A percentile compares a stretch with the other conserved stretches of the same genome.
Evolutionary conservation across 2,113 vertebrate genomes (phyloP).

Genomic region (Morone chrysops): DNA sequence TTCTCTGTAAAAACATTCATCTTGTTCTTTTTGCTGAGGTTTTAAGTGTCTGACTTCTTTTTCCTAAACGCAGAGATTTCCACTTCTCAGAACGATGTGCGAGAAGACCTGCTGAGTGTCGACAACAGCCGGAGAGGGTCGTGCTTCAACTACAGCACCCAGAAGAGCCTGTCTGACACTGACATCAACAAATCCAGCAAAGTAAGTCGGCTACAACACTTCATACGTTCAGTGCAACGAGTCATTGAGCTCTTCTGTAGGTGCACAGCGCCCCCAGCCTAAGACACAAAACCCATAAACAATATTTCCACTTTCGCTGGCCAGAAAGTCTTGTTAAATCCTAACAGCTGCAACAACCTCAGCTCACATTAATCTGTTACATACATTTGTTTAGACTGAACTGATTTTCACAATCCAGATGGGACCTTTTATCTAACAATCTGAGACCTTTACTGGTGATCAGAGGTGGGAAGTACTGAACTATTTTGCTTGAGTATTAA

Average conservation of each 20-base stretch:
- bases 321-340: not conserved
- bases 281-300: not conserved
- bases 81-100: conserved; percentile 91
- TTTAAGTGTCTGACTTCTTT: not conserved
- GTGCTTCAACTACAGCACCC: conserved; percentile 54
- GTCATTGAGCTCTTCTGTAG: not conserved
- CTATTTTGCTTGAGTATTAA: too few species aligned
- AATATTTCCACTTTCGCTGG: not conserved
- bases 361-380: not conserved
- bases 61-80: conserved; percentile 87
- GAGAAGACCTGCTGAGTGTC: conserved; percentile 81
- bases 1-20: not conserved
- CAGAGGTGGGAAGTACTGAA: too few species aligned
- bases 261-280: not conserved
- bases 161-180: conserved; percentile 91
- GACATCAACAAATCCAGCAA: conserved; percentile 84
- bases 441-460: not conserved
- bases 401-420: not conserved
- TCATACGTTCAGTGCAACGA: too few species aligned
- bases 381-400: not conserved
- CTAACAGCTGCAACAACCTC: not conserved
- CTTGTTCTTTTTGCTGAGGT: not conserved
- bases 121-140: conserved; percentile 48
- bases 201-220: conserved; percentile 67
- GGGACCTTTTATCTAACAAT: not conserved